Conservation (phyloP, 2,888 invertebrate species). For the Clivina fossor region DNA sequence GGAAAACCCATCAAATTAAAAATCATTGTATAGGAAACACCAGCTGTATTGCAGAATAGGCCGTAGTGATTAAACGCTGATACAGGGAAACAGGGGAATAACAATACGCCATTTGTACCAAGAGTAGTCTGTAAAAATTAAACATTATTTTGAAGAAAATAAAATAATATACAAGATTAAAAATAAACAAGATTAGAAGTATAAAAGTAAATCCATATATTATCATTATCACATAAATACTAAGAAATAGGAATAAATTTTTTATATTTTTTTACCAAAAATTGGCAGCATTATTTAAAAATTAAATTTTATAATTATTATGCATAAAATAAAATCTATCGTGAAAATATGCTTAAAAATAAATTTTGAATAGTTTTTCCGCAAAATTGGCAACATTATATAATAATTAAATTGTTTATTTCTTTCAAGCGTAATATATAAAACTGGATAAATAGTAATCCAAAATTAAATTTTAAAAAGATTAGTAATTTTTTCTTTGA, state of each 20-base stretch:
- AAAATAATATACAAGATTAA: background rate
- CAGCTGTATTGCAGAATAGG: constrained; percentile 60
- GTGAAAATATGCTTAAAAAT: too few relatives aligned
- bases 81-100: constrained; percentile 70
- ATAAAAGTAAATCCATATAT: background rate
- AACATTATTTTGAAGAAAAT: background rate
- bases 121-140: constrained; percentile 57
- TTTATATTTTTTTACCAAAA: too few relatives aligned
- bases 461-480: too few relatives aligned
- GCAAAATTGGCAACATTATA: too few relatives aligned
- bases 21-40: constrained; percentile 65
- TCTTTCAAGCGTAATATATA: too few relatives aligned
- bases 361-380: too few relatives aligned
- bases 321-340: too few relatives aligned
- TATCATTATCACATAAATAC: background rate
- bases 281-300: too few relatives aligned
- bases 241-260: background rate
- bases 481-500: too few relatives aligned
- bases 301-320: too few relatives aligned
- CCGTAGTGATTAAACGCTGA: constrained; percentile 68
- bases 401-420: too few relatives aligned
- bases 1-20: constrained; percentile 77
- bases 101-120: constrained; percentile 68
- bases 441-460: too few relatives aligned
- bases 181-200: background rate